phyloP scores from a whole-genome alignment of 2,113 vertebrate genomes.

The Pterocles orientalis region DNA sequence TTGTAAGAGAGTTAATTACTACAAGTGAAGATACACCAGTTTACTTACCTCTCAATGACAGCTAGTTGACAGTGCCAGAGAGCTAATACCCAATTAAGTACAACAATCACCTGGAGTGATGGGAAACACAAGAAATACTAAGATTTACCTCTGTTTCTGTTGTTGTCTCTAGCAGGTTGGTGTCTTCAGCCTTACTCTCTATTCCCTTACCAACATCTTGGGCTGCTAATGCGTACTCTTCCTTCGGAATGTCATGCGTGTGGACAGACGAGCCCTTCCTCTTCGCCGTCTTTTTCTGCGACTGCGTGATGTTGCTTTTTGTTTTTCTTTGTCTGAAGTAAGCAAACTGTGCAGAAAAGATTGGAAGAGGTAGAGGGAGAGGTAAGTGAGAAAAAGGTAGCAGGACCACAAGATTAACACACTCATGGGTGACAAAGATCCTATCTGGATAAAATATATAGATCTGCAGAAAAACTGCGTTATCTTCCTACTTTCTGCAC shows the following conservation, averaged over 20 bases:
- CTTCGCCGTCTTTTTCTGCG: constrained; percentile 80
- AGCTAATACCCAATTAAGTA: not conserved
- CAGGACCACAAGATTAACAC: constrained; percentile 73
- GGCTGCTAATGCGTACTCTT: constrained; percentile 63
- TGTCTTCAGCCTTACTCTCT: not conserved
- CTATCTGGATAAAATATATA: not conserved
- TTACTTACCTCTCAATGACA: not conserved
- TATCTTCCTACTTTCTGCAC: not conserved
- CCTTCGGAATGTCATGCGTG: constrained; percentile 66
- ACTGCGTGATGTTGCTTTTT: constrained; percentile 71
- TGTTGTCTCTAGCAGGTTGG: not conserved
- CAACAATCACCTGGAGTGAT: not conserved
- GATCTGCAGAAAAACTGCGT: constrained; percentile 23
- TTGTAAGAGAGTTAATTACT: not conserved
- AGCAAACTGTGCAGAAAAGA: constrained; percentile 81
- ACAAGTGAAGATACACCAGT: not conserved
- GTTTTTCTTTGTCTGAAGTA: constrained; percentile 78
- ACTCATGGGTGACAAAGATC: constrained; percentile 31
- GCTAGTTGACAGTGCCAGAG: not conserved
- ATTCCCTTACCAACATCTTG: not conserved
- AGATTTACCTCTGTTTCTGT: constrained; percentile 43
- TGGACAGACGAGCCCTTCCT: constrained; percentile 77
- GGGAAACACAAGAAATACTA: not conserved
- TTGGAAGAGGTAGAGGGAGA: constrained; percentile 76
- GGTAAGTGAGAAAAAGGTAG: constrained; percentile 77